phyloP scores from a whole-genome alignment of 2,888 invertebrate genomes.

The Tiliacea citrago region DNA sequence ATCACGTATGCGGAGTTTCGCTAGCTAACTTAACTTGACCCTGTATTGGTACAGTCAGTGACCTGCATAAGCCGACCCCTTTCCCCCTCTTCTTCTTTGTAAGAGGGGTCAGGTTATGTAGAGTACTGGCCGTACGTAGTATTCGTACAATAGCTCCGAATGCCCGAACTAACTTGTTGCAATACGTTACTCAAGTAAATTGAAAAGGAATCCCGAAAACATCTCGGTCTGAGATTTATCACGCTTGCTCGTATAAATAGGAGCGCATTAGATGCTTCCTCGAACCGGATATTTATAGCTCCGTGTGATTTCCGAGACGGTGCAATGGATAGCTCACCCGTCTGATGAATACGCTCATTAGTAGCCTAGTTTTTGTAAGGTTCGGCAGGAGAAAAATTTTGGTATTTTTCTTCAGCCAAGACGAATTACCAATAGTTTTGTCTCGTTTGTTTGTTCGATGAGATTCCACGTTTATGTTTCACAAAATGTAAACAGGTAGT shows the following conservation, averaged over 20 bases:
- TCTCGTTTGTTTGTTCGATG: background rate
- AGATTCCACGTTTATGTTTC: background rate
- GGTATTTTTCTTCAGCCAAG: too few relatives aligned
- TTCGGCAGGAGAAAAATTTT: background rate
- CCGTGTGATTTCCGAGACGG: conserved; percentile 29
- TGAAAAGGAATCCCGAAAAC: conserved; percentile 58
- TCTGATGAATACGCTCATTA: conserved; percentile 48
- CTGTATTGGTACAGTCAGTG: too few relatives aligned
- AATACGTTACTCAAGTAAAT: conserved; percentile 57
- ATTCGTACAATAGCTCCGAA: background rate
- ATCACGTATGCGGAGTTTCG: too few relatives aligned
- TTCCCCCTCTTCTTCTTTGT: too few relatives aligned
- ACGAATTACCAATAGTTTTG: too few relatives aligned
- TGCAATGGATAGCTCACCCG: conserved; percentile 51
- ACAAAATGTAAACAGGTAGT: background rate
- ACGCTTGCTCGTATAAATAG: conserved; percentile 54
- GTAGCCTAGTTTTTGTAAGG: conserved; percentile 15
- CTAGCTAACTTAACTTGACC: too few relatives aligned
- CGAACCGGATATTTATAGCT: conserved; percentile 59
- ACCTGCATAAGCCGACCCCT: too few relatives aligned
- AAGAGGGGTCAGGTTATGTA: too few relatives aligned
- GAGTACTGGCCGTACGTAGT: too few relatives aligned
- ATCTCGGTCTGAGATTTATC: conserved; percentile 55
- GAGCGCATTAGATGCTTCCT: conserved; percentile 56
- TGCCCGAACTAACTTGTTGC: conserved; percentile 50